Evolutionary conservation across 1,140 invertebrate species (phyloP).

Genomic region (Tenebrio molitor): DNA sequence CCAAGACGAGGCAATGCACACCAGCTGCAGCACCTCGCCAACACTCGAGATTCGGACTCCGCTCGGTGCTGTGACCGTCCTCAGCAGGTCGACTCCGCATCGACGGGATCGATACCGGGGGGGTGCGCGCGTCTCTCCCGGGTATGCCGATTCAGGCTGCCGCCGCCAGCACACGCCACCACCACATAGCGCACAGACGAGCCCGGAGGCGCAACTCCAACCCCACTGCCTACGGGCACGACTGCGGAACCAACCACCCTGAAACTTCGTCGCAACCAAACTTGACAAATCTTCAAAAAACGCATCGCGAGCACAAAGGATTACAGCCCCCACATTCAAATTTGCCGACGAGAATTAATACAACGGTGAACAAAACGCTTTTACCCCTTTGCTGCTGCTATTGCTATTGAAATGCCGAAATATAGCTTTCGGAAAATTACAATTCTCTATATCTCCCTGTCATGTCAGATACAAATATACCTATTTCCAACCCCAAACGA

Average conservation of each 20-base stretch:
- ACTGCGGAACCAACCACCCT: slow-evolving; percentile 34
- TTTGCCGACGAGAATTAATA: slow-evolving; percentile 31
- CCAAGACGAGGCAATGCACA: slow-evolving; percentile 47
- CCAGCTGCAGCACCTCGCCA: slow-evolving; percentile 45
- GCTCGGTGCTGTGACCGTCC: slow-evolving; percentile 32
- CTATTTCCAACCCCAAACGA: no score
- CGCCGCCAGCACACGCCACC: slow-evolving; percentile 30
- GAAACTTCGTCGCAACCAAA: slow-evolving; percentile 33
- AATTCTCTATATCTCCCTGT: no score
- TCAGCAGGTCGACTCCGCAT: slow-evolving; percentile 43
- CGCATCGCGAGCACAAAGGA: slow-evolving; percentile 26
- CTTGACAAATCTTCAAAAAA: slow-evolving; percentile 33
- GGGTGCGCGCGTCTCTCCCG: slow-evolving; percentile 42
- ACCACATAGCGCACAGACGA: slow-evolving; percentile 12
- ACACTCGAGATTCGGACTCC: slow-evolving; percentile 42
- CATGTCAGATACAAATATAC: no score
- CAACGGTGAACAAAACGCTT: neutral
- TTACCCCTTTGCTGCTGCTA: neutral
- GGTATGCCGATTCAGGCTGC: slow-evolving; percentile 38
- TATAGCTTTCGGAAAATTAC: no score
- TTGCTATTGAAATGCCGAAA: neutral
- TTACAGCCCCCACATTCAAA: slow-evolving; percentile 31
- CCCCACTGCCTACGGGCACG: slow-evolving; percentile 22
- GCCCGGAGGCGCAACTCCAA: slow-evolving; percentile 19
- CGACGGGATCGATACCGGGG: slow-evolving; percentile 25